phyloP scores from a whole-genome alignment of 2,113 vertebrate genomes.

The Lepisosteus osseus region DNA sequence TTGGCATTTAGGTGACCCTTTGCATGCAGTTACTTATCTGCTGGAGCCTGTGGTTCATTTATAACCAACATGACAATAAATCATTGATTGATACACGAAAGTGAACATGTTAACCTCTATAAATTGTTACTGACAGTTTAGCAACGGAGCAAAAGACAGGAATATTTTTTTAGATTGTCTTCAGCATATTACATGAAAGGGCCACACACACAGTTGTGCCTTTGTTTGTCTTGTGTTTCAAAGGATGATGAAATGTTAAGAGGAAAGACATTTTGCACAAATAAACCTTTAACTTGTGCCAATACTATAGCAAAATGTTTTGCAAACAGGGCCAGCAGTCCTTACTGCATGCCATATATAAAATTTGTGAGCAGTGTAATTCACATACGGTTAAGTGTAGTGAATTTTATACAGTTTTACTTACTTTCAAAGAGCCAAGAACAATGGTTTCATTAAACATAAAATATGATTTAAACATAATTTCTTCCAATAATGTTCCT shows the following conservation, averaged over 20 bases:
- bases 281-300: constrained; percentile 75
- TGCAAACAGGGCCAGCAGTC: constrained; percentile 33
- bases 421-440: no score
- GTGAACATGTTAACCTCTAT: constrained; percentile 74
- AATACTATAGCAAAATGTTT: constrained; percentile 66
- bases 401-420: no score
- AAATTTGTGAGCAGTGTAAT: no score
- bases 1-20: constrained; percentile 80
- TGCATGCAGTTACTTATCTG: constrained; percentile 74
- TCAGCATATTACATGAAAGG: constrained; percentile 67
- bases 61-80: constrained; percentile 78
- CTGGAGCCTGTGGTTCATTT: constrained; percentile 69
- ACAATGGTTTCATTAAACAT: no score
- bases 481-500: no score
- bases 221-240: constrained; percentile 65
- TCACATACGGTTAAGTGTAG: no score
- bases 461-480: no score
- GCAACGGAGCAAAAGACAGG: constrained; percentile 70
- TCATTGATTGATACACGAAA: constrained; percentile 74
- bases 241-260: constrained; percentile 78
- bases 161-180: constrained; percentile 50
- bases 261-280: constrained; percentile 62
- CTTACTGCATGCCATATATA: no score
- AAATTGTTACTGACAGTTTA: constrained; percentile 82
- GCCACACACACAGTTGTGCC: constrained; percentile 76